phyloP scores from a whole-genome alignment of 1,140 invertebrate genomes.

The Homarus americanus region DNA sequence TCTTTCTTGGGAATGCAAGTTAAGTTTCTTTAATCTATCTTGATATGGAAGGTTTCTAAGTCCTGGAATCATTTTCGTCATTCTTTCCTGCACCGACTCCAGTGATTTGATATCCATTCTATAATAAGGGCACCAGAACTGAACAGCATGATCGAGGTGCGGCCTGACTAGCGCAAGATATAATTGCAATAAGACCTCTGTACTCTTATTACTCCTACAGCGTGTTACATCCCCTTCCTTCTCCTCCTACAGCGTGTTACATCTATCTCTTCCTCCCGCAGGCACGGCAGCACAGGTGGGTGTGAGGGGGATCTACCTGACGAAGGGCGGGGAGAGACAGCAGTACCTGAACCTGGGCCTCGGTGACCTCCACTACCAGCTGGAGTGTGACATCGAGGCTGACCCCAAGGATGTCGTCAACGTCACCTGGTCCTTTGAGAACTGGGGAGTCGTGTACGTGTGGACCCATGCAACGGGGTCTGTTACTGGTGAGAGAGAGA shows the following conservation, averaged over 20 bases:
- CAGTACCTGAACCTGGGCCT: constrained; percentile 14
- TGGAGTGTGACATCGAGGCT: neutral
- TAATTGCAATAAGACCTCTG: too few species aligned
- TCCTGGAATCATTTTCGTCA: too few species aligned
- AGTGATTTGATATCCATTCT: too few species aligned
- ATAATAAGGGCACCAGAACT: too few species aligned
- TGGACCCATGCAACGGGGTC: neutral
- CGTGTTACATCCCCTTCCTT: neutral
- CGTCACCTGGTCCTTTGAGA: constrained; percentile 5
- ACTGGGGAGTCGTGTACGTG: neutral
- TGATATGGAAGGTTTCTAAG: too few species aligned
- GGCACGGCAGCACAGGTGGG: neutral
- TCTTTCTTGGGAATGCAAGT: too few species aligned
- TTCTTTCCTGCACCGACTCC: too few species aligned
- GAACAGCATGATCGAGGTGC: too few species aligned
- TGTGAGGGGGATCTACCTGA: constrained; percentile 1
- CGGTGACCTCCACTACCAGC: neutral
- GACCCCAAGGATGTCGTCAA: neutral
- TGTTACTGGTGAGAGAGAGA: neutral
- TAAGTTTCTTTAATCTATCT: too few species aligned
- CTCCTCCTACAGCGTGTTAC: neutral
- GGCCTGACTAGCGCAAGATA: too few species aligned
- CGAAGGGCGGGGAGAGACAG: neutral
- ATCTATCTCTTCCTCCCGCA: neutral
- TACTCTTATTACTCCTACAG: too few species aligned